Base-by-base conservation (phyloP, 2,113 vertebrate genomes). In the Dissostichus mawsoni region DNA sequence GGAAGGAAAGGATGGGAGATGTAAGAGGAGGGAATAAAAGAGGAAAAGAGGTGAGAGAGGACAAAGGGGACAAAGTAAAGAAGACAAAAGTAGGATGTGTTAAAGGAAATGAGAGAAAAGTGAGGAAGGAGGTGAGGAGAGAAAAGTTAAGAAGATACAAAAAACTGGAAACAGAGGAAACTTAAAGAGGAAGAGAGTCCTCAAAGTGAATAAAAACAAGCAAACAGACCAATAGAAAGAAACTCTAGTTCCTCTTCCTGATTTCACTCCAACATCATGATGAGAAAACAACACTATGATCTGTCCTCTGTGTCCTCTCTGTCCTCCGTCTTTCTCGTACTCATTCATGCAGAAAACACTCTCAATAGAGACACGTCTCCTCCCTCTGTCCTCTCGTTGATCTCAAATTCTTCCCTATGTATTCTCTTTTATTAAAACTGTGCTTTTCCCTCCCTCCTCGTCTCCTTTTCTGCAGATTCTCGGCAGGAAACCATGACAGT, bases 271-370 rank as follows among this genome's bases (percentile, higher is more conserved):
- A 41, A 41, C 36, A 41, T 41, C 36, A 41, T 41, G 36, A 41
- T 8, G 36, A 41, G 36, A 1, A 41, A 41, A 41, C 36, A 41
- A 41, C 36, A 41, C 36, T 41, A 3, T 55, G 12, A 64, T 66
- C 52, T 36, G 18, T 56, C 69, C 70, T 70, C 47, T 48, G 10
- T 48, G 36, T 41, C 36, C 70, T 70, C 12, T 48, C 45, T 47
- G 33, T 36, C 33, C 33, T 36, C 73, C 0, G 14, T 66, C 82
- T 85, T 85, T 88, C 79, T 88, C 5, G 61, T 67, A 66, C 70
- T 76, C 87, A 41, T 50, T 83, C 81, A 86, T 81, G 87, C 70
- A 45, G 5, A 53, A 14, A 73, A 7, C 1, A 1, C 70, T 71
- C 69, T 68, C 81, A 82, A 69, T 25, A 48, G 33, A 63, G 41